Percentiles rank a stretch among this genome's conserved stretches.
These are phyloP conservation scores for Camponotus floridanus DNA, from an alignment of 1,140 invertebrate species.

Conservation along the genomic window DNA sequence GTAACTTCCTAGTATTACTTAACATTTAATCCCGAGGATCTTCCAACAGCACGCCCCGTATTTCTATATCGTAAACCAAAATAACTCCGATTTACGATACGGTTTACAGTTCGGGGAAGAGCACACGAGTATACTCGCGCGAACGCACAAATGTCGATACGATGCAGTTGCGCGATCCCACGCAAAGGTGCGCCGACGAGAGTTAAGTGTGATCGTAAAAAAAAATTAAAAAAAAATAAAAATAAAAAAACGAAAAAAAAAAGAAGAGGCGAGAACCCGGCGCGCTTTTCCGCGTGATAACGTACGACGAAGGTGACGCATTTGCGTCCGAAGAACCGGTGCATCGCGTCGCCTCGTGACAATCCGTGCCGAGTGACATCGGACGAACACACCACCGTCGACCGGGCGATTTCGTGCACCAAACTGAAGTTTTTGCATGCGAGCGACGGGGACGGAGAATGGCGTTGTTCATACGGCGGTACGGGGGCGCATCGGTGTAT, in stretches of 20 bases:
- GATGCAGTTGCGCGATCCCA: not conserved
- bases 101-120: conserved; percentile 14
- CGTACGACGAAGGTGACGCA: conserved; percentile 81
- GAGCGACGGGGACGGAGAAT: conserved; percentile 38
- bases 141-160: not conserved
- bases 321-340: conserved; percentile 81
- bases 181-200: conserved; percentile 5
- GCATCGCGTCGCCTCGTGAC: conserved; percentile 74
- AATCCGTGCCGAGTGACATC: conserved; percentile 46
- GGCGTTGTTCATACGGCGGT: conserved; percentile 54
- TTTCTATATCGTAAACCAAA: not conserved
- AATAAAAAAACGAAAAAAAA: too few relatives aligned
- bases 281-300: conserved; percentile 45
- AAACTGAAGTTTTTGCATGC: conserved; percentile 61
- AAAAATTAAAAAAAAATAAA: not conserved
- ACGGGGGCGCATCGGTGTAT: conserved; percentile 30
- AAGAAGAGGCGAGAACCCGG: not conserved
- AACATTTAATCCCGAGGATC: not conserved
- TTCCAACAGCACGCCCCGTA: not conserved
- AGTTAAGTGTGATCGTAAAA: not conserved
- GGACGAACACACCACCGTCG: conserved; percentile 49
- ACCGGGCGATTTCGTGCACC: conserved; percentile 69
- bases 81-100: conserved; percentile 30
- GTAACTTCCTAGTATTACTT: not conserved
- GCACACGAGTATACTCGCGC: not conserved